Percentiles rank a stretch among this genome's conserved stretches.
Conservation (phyloP, 2,797 vertebrate species). For the Galago senegalensis region DNA sequence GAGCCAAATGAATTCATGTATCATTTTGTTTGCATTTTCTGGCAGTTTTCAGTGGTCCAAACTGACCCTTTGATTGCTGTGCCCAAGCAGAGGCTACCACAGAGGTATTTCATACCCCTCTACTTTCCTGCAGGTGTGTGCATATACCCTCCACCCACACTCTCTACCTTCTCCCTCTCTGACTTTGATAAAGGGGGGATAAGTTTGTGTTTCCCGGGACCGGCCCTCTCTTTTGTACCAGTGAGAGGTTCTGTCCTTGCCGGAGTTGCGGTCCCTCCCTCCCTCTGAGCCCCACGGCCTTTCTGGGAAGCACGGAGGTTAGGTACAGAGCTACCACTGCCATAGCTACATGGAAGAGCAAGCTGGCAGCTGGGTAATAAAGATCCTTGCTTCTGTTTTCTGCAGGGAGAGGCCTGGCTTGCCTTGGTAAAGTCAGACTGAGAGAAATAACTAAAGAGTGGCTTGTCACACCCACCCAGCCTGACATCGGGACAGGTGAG, state of each 20-base stretch:
- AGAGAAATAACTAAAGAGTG: conserved; percentile 61
- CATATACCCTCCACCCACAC: rapidly evolving
- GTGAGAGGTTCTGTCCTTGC: neutral
- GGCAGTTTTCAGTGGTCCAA: neutral
- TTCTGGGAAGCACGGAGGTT: neutral
- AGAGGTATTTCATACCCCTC: neutral
- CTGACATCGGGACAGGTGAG: conserved; percentile 75
- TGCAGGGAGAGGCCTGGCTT: conserved; percentile 25
- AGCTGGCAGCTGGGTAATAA: neutral
- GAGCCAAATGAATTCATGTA: conserved; percentile 6
- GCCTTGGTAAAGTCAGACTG: conserved; percentile 52
- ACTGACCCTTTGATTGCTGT: neutral
- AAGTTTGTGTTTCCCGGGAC: neutral
- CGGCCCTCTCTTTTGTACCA: neutral
- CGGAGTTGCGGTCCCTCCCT: neutral
- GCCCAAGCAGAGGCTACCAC: neutral
- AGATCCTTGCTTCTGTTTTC: conserved; percentile 43
- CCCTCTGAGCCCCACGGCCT: neutral
- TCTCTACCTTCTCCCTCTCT: neutral
- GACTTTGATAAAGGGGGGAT: neutral
- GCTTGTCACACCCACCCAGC: conserved; percentile 64
- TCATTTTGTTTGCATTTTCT: neutral
- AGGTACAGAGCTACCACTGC: rapidly evolving
- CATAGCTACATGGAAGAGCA: neutral
- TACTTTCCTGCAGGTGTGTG: neutral